Evolutionary conservation across 2,888 invertebrate genomes (phyloP).

Genomic region (Hedychridium roseum): DNA sequence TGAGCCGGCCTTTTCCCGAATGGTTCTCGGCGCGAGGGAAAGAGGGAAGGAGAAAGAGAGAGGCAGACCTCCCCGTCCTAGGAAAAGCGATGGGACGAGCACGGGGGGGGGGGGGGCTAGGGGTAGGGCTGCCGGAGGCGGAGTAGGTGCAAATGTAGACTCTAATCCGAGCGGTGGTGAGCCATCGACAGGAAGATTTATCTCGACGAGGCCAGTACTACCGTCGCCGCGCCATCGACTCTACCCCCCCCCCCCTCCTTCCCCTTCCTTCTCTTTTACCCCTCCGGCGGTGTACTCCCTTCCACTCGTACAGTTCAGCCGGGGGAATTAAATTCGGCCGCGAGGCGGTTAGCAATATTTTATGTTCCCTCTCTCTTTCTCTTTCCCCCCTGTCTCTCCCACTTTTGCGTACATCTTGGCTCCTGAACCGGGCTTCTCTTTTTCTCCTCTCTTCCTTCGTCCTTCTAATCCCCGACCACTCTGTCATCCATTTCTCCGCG

Average conservation of each 20-base stretch:
- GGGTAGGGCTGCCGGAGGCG: conserved; percentile 18
- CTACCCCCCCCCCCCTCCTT: conserved; percentile 6
- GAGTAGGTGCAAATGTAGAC: conserved; percentile 59
- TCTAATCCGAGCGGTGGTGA: conserved; percentile 59
- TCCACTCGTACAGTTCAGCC: conserved; percentile 21
- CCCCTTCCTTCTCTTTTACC: conserved; percentile 6
- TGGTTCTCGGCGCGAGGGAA: conserved; percentile 15
- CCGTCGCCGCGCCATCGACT: conserved; percentile 18
- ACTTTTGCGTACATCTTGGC: not conserved
- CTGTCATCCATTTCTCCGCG: too few relatives aligned
- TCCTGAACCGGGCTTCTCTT: too few relatives aligned
- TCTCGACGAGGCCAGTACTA: conserved; percentile 44
- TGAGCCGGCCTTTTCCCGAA: conserved; percentile 43
- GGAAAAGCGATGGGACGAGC: not conserved
- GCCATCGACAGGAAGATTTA: conserved; percentile 62
- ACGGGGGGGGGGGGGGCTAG: conserved; percentile 10
- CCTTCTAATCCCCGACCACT: too few relatives aligned
- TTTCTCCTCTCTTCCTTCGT: not conserved
- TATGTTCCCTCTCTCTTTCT: conserved; percentile 30
- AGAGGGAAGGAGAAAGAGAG: conserved; percentile 7
- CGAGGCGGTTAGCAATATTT: conserved; percentile 42
- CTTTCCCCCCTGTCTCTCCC: conserved; percentile 3
- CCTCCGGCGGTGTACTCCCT: not conserved
- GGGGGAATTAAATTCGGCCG: conserved; percentile 45
- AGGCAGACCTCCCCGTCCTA: too few relatives aligned